A percentile compares a stretch with the other conserved stretches of the same genome.
Conservation (phyloP, 2,113 vertebrate genomes). For the Stigmatopora nigra region DNA sequence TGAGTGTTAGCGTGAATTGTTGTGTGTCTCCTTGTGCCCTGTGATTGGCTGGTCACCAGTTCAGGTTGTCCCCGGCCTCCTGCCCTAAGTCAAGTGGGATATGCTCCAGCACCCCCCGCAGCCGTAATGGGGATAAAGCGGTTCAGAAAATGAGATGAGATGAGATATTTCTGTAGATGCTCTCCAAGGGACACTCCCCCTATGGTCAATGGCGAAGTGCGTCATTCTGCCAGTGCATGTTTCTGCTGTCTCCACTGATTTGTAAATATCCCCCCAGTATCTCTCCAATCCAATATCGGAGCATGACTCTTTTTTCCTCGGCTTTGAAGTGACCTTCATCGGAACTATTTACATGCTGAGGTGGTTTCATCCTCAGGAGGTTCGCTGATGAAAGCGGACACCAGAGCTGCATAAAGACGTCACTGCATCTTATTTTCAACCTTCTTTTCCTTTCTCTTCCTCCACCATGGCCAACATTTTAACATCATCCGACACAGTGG, state of each 20-base stretch:
- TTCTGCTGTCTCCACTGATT: neutral
- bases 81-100: no score
- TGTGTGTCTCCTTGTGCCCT: no score
- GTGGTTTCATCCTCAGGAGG: slow-evolving; percentile 17
- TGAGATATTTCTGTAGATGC: neutral
- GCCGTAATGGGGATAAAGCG: no score
- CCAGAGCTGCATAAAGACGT: slow-evolving; percentile 29
- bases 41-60: no score
- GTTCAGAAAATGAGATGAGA: no score
- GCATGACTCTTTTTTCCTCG: neutral
- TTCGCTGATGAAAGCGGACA: slow-evolving; percentile 27
- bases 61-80: no score
- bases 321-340: slow-evolving; percentile 24
- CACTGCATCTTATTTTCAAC: slow-evolving; percentile 37
- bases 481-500: slow-evolving; percentile 24
- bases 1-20: no score
- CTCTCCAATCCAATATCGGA: slow-evolving; percentile 32
- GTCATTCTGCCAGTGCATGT: slow-evolving; percentile 1
- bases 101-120: no score
- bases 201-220: neutral
- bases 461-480: slow-evolving; percentile 57
- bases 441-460: slow-evolving; percentile 12
- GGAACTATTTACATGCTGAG: neutral
- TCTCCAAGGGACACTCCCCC: neutral
- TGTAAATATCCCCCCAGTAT: slow-evolving; percentile 5